These are phyloP conservation scores for Drosophila peninsularis DNA, from an alignment of 2,888 invertebrate species.

Conservation along the genomic window DNA sequence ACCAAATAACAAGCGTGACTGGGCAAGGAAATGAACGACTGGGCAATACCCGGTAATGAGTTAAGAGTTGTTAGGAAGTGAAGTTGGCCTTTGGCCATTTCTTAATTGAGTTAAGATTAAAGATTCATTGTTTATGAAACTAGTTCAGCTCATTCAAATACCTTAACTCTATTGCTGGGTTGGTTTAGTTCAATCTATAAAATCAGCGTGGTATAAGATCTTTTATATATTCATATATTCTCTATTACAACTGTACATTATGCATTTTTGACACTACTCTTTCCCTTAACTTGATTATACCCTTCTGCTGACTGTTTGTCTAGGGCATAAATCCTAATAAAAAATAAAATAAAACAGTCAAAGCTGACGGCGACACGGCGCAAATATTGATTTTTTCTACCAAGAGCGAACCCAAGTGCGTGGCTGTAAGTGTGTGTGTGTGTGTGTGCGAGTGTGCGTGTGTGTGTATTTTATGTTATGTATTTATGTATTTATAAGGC, in stretches of 20 bases:
- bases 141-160: too few species aligned
- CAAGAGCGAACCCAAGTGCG: constrained; percentile 11
- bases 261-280: neutral
- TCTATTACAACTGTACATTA: neutral
- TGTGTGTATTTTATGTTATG: constrained; percentile 47
- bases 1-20: constrained; percentile 22
- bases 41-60: neutral
- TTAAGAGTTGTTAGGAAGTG: too few species aligned
- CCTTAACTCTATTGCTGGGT: too few species aligned
- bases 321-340: constrained; percentile 45
- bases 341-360: constrained; percentile 25
- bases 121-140: neutral
- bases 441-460: constrained; percentile 25
- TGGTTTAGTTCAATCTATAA: too few species aligned
- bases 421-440: constrained; percentile 25
- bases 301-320: neutral
- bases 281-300: neutral
- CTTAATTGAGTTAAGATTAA: too few species aligned
- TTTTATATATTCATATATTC: too few species aligned
- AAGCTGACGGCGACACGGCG: constrained; percentile 60
- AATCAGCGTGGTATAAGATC: too few species aligned
- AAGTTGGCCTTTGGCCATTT: too few species aligned
- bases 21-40: neutral
- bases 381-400: constrained; percentile 73
- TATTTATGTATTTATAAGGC: constrained; percentile 56